phyloP scores from a whole-genome alignment of 2,888 invertebrate species.

The Cryptocephalus moraei region DNA sequence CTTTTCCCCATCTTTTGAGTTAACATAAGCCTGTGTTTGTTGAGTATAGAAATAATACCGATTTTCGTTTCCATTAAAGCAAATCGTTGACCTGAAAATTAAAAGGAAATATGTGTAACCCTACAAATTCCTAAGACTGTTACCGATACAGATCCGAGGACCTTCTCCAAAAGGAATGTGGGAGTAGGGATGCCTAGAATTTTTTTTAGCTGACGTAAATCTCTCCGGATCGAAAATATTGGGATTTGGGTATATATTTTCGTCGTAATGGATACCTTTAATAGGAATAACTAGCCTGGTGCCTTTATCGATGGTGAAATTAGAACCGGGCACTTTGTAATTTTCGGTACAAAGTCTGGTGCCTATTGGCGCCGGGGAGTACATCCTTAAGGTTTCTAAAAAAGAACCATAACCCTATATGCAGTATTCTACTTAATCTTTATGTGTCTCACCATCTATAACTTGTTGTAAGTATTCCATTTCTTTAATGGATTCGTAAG shows the following conservation, averaged over 20 bases:
- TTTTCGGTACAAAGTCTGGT: conserved; percentile 13
- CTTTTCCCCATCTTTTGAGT: no score
- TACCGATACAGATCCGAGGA: conserved; percentile 18
- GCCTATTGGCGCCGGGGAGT: conserved; percentile 23
- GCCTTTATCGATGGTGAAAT: conserved; percentile 27
- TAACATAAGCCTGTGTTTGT: no score
- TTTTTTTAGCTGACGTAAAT: conserved; percentile 9
- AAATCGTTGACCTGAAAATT: no score
- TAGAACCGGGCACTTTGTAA: conserved; percentile 25
- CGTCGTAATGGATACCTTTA: conserved; percentile 18
- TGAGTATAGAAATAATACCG: no score
- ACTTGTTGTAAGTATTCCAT: no score
- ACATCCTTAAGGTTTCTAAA: conserved; percentile 31
- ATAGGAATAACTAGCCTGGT: conserved; percentile 21
- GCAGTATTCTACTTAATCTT: no score
- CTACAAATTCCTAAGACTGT: no score
- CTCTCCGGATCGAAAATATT: conserved; percentile 12
- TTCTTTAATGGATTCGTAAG: no score
- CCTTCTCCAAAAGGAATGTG: conserved; percentile 30
- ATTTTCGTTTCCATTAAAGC: no score
- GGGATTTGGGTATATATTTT: conserved; percentile 12
- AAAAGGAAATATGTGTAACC: not conserved
- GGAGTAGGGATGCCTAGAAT: conserved; percentile 2
- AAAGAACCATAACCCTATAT: not conserved
- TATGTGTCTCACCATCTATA: no score